Conservation (phyloP, 2,113 vertebrate genomes). For the Gnathonemus longibarbis region DNA sequence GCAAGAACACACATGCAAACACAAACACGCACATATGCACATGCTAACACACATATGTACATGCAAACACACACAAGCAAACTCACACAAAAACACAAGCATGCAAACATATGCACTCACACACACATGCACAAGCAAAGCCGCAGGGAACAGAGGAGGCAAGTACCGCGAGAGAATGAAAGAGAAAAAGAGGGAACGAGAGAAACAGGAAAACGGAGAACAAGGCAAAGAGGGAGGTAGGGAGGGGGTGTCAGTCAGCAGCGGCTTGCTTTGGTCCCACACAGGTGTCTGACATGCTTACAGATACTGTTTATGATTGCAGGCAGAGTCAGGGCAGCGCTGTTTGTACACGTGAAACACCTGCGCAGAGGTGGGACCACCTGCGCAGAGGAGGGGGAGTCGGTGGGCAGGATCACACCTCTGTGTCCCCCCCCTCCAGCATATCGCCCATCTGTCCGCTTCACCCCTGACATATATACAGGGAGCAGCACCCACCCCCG, state of each 20-base stretch:
- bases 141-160: conserved; percentile 12
- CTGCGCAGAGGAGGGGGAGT: background rate
- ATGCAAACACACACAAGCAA: too few species aligned
- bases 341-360: background rate
- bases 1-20: too few species aligned
- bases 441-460: background rate
- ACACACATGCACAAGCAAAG: background rate
- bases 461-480: background rate
- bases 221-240: background rate
- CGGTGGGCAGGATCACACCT: background rate
- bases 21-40: too few species aligned
- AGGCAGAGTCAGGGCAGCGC: background rate
- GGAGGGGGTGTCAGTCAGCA: conserved; percentile 31
- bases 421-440: background rate
- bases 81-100: too few species aligned
- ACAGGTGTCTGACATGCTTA: conserved; percentile 44
- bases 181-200: conserved; percentile 34
- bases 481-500: background rate
- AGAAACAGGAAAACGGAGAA: conserved; percentile 22
- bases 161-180: conserved; percentile 29
- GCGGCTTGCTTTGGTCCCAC: conserved; percentile 38
- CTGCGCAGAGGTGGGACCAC: background rate
- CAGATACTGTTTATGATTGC: conserved; percentile 24
- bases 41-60: too few species aligned
- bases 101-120: background rate